phyloP scores from a whole-genome alignment of 1,140 invertebrate genomes.

The Orius insidiosus region DNA sequence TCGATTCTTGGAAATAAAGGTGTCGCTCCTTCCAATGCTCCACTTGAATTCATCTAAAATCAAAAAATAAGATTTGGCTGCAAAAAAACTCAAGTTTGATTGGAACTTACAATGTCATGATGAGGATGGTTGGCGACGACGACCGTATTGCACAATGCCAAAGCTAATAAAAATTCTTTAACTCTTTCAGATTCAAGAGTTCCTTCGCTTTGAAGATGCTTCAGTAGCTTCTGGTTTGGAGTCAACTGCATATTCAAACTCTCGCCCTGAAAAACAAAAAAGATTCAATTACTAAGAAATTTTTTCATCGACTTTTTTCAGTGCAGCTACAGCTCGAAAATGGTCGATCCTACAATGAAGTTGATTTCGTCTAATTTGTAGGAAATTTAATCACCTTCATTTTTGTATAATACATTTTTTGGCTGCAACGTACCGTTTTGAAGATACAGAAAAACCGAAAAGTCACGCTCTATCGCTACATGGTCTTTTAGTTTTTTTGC shows the following conservation, averaged over 20 bases:
- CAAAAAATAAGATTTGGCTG: no score
- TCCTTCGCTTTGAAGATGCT: conserved; percentile 37
- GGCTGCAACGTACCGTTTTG: no score
- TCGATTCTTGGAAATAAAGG: conserved; percentile 7
- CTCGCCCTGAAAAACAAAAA: conserved; percentile 13
- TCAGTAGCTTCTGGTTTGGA: conserved; percentile 44
- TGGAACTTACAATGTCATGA: conserved; percentile 53
- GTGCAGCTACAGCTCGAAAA: no score
- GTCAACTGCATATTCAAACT: conserved; percentile 31
- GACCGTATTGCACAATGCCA: conserved; percentile 92
- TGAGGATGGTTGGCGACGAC: conserved; percentile 81
- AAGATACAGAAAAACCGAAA: neutral
- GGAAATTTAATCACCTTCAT: no score
- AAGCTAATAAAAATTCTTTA: conserved; percentile 81
- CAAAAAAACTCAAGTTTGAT: no score
- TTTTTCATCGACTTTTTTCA: no score
- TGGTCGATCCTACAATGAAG: no score
- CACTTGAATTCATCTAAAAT: conserved; percentile 60
- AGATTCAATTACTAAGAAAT: no score
- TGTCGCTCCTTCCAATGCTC: conserved; percentile 34
- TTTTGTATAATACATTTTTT: no score
- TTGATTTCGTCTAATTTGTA: no score
- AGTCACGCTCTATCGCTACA: no score
- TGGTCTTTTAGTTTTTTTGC: no score
- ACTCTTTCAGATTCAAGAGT: conserved; percentile 15